Conservation (phyloP, 2,797 vertebrate species). For the Sorex maritimensis region DNA sequence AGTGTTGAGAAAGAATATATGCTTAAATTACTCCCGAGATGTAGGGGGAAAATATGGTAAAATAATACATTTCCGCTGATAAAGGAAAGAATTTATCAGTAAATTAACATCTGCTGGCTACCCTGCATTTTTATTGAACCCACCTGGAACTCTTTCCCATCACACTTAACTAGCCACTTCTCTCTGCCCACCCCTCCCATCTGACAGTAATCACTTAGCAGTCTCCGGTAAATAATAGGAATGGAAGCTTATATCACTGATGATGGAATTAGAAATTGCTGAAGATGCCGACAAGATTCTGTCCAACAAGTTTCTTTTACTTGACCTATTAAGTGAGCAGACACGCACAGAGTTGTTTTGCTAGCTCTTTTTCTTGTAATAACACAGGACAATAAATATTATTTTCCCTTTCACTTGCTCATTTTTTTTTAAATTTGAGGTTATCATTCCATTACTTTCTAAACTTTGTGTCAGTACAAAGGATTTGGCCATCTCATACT, state of each 20-base stretch:
- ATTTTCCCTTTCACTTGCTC: not conserved
- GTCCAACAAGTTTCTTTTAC: constrained; percentile 87
- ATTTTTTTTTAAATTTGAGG: constrained; percentile 46
- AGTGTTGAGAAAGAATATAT: constrained; percentile 69
- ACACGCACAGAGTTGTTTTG: constrained; percentile 68
- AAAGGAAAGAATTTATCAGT: constrained; percentile 90
- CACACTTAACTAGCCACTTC: constrained; percentile 89
- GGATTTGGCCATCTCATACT: constrained; percentile 35
- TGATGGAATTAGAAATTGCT: constrained; percentile 89
- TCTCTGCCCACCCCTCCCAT: constrained; percentile 86
- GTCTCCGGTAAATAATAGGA: constrained; percentile 90
- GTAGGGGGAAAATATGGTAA: constrained; percentile 88
- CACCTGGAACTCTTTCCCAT: constrained; percentile 88
- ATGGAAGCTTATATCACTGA: constrained; percentile 88
- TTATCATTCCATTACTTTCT: constrained; percentile 77
- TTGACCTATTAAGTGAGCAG: constrained; percentile 85
- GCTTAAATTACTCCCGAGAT: constrained; percentile 83
- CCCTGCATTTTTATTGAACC: constrained; percentile 86
- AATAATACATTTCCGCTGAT: constrained; percentile 86
- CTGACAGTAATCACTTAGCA: constrained; percentile 90
- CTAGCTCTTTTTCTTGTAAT: constrained; percentile 75
- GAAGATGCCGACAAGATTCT: constrained; percentile 85
- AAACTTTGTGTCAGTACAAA: constrained; percentile 82
- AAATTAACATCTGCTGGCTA: constrained; percentile 88
- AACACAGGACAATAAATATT: constrained; percentile 72